These are phyloP conservation scores for Latheticus oryzae DNA, from an alignment of 2,888 invertebrate species.

Conservation along the genomic window DNA sequence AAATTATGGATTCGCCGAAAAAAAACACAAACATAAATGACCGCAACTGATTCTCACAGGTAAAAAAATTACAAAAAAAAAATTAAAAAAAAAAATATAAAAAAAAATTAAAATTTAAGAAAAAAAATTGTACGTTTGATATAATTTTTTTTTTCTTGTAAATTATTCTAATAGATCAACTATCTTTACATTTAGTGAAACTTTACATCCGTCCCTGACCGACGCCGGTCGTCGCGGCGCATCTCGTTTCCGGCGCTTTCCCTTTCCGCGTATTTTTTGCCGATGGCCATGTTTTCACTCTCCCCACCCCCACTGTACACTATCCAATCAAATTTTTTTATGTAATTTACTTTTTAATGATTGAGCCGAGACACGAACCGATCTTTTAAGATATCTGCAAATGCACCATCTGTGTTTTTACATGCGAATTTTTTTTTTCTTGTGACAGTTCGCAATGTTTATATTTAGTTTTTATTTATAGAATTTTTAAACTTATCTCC, in stretches of 20 bases:
- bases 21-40: constrained; percentile 49
- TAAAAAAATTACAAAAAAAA: constrained; percentile 38
- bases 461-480: constrained; percentile 34
- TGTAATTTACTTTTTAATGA: constrained; percentile 58
- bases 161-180: constrained; percentile 44
- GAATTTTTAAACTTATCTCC: constrained; percentile 38
- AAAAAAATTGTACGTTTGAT: background rate
- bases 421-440: constrained; percentile 40
- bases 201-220: constrained; percentile 52
- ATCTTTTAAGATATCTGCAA: constrained; percentile 44
- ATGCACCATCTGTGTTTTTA: constrained; percentile 48
- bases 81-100: background rate
- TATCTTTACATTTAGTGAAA: too few species aligned
- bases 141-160: constrained; percentile 22
- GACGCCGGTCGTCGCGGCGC: constrained; percentile 50
- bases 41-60: constrained; percentile 48
- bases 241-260: constrained; percentile 51
- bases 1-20: constrained; percentile 50
- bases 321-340: constrained; percentile 63
- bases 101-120: constrained; percentile 9
- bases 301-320: constrained; percentile 53
- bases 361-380: constrained; percentile 55
- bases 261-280: constrained; percentile 56
- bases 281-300: constrained; percentile 58
- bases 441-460: constrained; percentile 36